Conservation (phyloP, 2,113 vertebrate genomes). For the Origma solitaria region DNA sequence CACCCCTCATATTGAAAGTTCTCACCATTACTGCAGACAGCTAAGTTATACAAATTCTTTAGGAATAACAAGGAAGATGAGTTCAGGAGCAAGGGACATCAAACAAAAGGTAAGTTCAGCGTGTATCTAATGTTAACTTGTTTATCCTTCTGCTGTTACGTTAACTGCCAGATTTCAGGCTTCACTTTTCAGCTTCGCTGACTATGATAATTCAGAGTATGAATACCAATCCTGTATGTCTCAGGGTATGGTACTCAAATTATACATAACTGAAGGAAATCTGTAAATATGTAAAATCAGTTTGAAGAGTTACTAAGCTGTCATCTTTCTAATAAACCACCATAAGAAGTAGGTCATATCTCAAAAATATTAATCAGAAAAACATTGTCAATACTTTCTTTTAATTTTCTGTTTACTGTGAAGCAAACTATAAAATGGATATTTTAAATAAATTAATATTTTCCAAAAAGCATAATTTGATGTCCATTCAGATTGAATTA, state of each 20-base stretch:
- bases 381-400: background rate
- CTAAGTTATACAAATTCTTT: background rate
- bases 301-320: background rate
- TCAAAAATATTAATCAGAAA: background rate
- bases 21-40: background rate
- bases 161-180: background rate
- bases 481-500: background rate
- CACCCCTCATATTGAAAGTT: background rate
- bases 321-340: background rate
- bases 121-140: background rate
- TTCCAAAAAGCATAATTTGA: background rate
- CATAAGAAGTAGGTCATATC: background rate
- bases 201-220: background rate
- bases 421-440: background rate
- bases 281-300: background rate
- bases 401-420: background rate
- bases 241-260: background rate
- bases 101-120: background rate
- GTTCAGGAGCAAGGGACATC: background rate
- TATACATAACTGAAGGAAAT: background rate
- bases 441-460: background rate
- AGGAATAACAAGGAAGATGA: background rate
- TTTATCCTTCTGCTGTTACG: background rate
- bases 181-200: background rate
- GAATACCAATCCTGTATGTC: background rate